A percentile compares a stretch with the other conserved stretches of the same genome.
Evolutionary conservation across 2,888 invertebrate genomes (phyloP).

Genomic region (Brachylomia viminalis): DNA sequence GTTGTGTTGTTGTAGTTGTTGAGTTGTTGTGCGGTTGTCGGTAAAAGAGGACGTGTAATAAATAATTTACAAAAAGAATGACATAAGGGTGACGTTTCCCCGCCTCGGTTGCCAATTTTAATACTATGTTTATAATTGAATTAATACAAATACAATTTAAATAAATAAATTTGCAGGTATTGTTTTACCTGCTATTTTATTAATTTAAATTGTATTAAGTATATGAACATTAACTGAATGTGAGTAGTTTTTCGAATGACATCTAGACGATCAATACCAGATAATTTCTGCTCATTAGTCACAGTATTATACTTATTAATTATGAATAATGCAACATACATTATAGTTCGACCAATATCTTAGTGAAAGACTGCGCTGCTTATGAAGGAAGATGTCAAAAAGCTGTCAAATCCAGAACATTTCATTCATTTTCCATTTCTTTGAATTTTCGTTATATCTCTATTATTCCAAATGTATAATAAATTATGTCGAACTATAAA

Average conservation of each 20-base stretch:
- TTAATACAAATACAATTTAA: neutral
- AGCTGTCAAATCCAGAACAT: neutral
- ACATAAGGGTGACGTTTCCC: neutral
- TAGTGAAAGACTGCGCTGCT: neutral
- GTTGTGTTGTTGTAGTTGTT: too few relatives aligned
- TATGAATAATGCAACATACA: neutral
- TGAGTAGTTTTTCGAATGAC: neutral
- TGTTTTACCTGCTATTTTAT: too few relatives aligned
- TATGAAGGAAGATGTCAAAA: neutral
- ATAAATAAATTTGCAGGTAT: neutral
- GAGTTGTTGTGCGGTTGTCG: too few relatives aligned
- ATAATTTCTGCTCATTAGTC: slow-evolving; percentile 3
- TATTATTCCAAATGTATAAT: neutral
- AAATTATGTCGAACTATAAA: neutral
- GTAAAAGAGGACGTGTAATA: too few relatives aligned
- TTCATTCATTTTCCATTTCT: neutral
- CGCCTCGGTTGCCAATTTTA: neutral
- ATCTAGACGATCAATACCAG: neutral
- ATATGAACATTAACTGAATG: slow-evolving; percentile 2
- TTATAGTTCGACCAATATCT: neutral
- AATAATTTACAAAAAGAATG: neutral
- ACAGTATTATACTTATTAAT: neutral
- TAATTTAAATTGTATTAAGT: too few relatives aligned
- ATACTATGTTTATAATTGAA: neutral
- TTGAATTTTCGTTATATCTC: neutral